Evolutionary conservation across 2,888 invertebrate genomes (phyloP).

Genomic region (Diploptera punctata): DNA sequence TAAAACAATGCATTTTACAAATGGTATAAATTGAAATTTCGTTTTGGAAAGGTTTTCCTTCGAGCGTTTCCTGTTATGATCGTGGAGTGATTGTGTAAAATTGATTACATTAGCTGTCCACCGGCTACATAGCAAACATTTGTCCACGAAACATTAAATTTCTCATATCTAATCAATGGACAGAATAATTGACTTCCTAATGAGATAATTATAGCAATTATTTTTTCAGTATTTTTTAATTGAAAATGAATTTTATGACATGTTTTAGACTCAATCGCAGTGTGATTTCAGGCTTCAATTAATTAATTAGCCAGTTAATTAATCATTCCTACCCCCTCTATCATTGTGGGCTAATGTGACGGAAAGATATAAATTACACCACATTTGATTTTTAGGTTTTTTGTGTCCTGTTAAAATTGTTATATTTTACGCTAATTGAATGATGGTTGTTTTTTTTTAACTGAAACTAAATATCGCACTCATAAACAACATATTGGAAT

Average conservation of each 20-base stretch:
- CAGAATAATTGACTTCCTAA: conserved; percentile 3
- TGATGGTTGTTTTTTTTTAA: too few species aligned
- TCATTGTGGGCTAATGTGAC: background rate
- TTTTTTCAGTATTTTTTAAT: background rate
- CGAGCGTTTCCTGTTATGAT: too few species aligned
- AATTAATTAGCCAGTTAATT: conserved; percentile 13
- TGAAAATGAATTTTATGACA: conserved; percentile 8
- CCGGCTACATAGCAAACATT: too few species aligned
- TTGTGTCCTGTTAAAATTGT: background rate
- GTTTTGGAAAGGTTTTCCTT: too few species aligned
- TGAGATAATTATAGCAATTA: background rate
- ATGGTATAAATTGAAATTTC: too few species aligned
- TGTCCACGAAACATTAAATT: too few species aligned
- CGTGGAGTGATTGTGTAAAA: too few species aligned
- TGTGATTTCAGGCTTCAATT: conserved; percentile 14
- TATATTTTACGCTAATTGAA: background rate
- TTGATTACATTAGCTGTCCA: too few species aligned
- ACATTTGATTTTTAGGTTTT: conserved; percentile 12
- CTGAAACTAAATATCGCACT: too few species aligned
- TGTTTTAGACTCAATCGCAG: background rate
- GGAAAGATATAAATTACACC: conserved; percentile 1
- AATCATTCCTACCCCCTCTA: background rate
- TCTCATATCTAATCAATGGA: background rate
- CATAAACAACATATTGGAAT: too few species aligned
- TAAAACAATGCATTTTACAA: too few species aligned